Base-by-base conservation (phyloP, 1,140 invertebrate species). In the Euwallacea similis region DNA sequence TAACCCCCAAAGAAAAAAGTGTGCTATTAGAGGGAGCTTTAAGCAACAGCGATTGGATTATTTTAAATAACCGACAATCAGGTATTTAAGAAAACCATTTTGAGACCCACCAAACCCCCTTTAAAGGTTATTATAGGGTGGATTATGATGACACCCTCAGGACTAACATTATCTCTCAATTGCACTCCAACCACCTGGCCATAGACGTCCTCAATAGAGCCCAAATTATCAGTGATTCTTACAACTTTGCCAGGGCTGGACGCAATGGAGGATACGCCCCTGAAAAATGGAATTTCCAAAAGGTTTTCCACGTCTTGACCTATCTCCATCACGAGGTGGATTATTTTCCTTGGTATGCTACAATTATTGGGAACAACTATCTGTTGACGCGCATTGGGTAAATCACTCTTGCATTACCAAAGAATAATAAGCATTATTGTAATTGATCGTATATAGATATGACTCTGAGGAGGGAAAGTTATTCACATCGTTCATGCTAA, bases 151-250 rank as follows among this genome's bases (percentile, higher is more conserved):
- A 83, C 0, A 76, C 77, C 7, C 87, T 86, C 41, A 94, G 92
- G 92, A 77, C 87, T 61, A 82, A 83, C 42, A 84, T 91, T 41
- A 85, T 86, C 15, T 42, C 82, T 0, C 81, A 83, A 10, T 79
- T 93, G 6, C 78, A 81, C 0, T 82, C 84, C 16, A 80, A 87
- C 62, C 81, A 84, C 71, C 74, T 81, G 73, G 81, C 81, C 7
- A 90, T 92, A 42, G 86, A 89, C 74, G 86, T 86, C 60, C 78
- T 90, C 0, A 95, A 93, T 80, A 86, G 93, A 77, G 92, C 91
- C 0, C 91, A 93, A 79, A 84, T 95, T 9, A 84, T 94, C 6
- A 91, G 95, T 75, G 94, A 96, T 81, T 84, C 90, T 3, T 83
- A 93, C 44, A 89, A 89, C 77, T 82, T 87, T 73, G 80, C 85